Percentiles rank a stretch among this genome's conserved stretches.
phyloP scores from a whole-genome alignment of 1,140 invertebrate genomes.

The Neoseiulus cucumeris region DNA sequence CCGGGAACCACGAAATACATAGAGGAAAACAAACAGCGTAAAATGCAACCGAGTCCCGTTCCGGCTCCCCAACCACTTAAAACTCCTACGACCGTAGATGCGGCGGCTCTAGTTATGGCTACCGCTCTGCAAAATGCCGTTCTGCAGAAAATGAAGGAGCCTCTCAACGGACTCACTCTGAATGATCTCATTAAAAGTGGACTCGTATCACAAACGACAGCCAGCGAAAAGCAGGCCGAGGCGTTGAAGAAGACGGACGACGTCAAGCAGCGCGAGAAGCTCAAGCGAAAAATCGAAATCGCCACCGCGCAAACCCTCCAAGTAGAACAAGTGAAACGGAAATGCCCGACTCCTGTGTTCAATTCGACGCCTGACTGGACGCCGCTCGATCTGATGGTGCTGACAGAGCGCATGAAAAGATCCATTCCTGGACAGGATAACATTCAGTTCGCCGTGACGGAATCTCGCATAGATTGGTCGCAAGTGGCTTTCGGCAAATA shows the following conservation, averaged over 20 bases:
- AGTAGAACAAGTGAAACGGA: not conserved
- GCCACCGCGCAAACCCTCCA: not conserved
- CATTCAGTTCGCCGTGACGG: not conserved
- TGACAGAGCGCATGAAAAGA: not conserved
- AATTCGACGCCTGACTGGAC: not conserved
- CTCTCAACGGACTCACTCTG: not conserved
- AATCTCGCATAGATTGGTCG: not conserved
- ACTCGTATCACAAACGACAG: not conserved
- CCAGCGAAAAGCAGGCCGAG: not conserved
- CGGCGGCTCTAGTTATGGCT: not conserved
- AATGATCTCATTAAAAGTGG: slow-evolving; percentile 9
- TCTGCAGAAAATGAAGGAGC: slow-evolving; percentile 3
- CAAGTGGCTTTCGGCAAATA: slow-evolving; percentile 5
- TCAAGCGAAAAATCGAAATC: no score
- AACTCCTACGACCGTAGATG: not conserved
- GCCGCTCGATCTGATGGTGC: not conserved
- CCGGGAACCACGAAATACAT: slow-evolving; percentile 6
- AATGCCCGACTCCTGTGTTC: not conserved
- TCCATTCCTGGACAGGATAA: not conserved
- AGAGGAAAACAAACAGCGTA: not conserved
- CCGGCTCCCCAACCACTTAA: not conserved
- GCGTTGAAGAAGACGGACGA: not conserved
- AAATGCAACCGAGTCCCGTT: not conserved
- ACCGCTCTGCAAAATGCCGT: not conserved
- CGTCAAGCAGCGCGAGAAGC: no score